Evolutionary conservation across 2,888 invertebrate genomes (phyloP).

Genomic region (Agapostemon virescens): DNA sequence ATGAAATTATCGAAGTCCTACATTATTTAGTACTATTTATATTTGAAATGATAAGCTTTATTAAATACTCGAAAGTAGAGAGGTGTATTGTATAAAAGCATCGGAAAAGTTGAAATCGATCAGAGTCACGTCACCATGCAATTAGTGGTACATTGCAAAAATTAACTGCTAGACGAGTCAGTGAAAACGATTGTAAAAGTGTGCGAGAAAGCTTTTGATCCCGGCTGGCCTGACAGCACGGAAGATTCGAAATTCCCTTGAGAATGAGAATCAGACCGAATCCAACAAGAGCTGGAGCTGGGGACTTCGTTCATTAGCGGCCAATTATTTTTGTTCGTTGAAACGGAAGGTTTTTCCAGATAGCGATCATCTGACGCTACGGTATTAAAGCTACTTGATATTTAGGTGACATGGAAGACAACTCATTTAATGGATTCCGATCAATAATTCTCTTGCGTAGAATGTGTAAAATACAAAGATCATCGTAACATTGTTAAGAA

Average conservation of each 20-base stretch:
- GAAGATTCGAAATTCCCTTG: conserved; percentile 41
- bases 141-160: background rate
- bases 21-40: background rate
- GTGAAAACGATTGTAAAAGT: conserved; percentile 6
- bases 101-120: conserved; percentile 2
- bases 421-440: conserved; percentile 27
- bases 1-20: background rate
- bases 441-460: conserved; percentile 15
- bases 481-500: background rate
- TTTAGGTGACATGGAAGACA: conserved; percentile 34
- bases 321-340: conserved; percentile 76
- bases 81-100: background rate
- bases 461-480: background rate
- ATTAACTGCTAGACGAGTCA: background rate
- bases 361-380: conserved; percentile 36
- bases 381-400: conserved; percentile 29
- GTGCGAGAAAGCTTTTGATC: conserved; percentile 23
- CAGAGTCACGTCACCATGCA: background rate
- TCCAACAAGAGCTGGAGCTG: conserved; percentile 17
- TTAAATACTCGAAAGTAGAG: background rate
- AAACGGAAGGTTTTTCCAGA: conserved; percentile 59
- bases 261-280: conserved; percentile 49
- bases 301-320: conserved; percentile 71
- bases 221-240: conserved; percentile 23
- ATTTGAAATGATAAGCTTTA: background rate